phyloP scores from a whole-genome alignment of 2,113 vertebrate species.

The Lepus americanus region DNA sequence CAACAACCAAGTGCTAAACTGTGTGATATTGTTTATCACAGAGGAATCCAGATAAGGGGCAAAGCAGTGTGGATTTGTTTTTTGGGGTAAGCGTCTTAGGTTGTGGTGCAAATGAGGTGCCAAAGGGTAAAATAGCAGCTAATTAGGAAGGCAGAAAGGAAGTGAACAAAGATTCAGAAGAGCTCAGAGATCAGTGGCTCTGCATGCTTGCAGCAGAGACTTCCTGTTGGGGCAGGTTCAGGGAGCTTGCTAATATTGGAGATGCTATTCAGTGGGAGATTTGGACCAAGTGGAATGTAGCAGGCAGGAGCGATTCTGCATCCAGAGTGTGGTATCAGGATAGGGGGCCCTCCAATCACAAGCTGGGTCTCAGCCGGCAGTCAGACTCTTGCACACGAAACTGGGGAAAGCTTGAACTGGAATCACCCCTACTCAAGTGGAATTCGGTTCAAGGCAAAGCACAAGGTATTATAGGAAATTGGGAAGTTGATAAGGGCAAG shows the following conservation, averaged over 20 bases:
- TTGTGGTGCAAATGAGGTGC: background rate
- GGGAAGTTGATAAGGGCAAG: background rate
- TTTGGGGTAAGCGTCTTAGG: background rate
- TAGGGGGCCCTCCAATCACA: background rate
- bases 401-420: background rate
- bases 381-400: background rate
- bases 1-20: background rate
- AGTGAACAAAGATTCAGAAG: conserved; percentile 7
- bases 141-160: conserved; percentile 14
- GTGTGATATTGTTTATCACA: conserved; percentile 44
- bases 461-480: background rate
- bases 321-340: background rate
- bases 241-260: background rate
- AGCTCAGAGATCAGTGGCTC: background rate
- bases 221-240: background rate
- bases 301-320: background rate
- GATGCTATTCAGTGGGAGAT: background rate
- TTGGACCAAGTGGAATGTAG: background rate
- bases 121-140: conserved; percentile 51
- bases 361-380: background rate
- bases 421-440: background rate
- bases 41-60: conserved; percentile 36
- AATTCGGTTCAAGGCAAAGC: background rate
- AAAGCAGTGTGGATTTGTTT: conserved; percentile 55
- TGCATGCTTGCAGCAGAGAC: background rate